Evolutionary conservation across 1,140 invertebrate species (phyloP).

Genomic region (Macrocentrus cingulum): DNA sequence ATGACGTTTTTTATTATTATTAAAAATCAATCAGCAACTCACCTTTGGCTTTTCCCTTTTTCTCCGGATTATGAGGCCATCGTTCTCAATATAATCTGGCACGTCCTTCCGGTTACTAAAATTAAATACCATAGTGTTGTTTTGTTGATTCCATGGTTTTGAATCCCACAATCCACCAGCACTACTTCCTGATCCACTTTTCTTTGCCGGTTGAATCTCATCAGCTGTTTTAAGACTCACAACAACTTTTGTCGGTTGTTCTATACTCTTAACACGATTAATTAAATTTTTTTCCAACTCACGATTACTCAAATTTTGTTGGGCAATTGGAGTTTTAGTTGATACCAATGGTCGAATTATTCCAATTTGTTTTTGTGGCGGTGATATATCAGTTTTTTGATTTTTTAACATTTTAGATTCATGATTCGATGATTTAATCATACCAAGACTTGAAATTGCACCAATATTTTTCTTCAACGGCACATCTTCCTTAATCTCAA

Average conservation of each 20-base stretch:
- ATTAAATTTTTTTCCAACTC: slow-evolving; percentile 74
- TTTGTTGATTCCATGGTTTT: slow-evolving; percentile 60
- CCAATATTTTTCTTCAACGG: slow-evolving; percentile 41
- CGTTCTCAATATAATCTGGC: slow-evolving; percentile 88
- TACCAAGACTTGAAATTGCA: slow-evolving; percentile 42
- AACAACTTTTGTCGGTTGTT: slow-evolving; percentile 61
- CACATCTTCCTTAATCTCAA: slow-evolving; percentile 25
- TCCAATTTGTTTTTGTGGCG: slow-evolving; percentile 61
- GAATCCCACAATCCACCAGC: slow-evolving; percentile 58
- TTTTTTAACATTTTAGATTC: slow-evolving; percentile 47
- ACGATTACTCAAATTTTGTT: slow-evolving; percentile 61
- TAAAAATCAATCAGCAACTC: slow-evolving; percentile 41
- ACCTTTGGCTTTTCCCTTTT: slow-evolving; percentile 73
- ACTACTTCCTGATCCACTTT: slow-evolving; percentile 37
- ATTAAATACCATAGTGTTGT: slow-evolving; percentile 82
- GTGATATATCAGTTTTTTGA: slow-evolving; percentile 43
- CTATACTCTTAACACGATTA: slow-evolving; percentile 67
- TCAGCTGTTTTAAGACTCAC: slow-evolving; percentile 56
- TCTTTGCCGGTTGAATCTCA: slow-evolving; percentile 53
- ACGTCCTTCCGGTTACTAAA: slow-evolving; percentile 81
- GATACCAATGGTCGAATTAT: slow-evolving; percentile 64
- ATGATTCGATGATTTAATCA: slow-evolving; percentile 40
- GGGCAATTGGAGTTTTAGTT: slow-evolving; percentile 51
- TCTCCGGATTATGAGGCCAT: slow-evolving; percentile 72
- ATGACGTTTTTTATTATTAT: background rate